These are phyloP conservation scores for Tinea pellionella DNA, from an alignment of 2,888 invertebrate species.

Conservation along the genomic window DNA sequence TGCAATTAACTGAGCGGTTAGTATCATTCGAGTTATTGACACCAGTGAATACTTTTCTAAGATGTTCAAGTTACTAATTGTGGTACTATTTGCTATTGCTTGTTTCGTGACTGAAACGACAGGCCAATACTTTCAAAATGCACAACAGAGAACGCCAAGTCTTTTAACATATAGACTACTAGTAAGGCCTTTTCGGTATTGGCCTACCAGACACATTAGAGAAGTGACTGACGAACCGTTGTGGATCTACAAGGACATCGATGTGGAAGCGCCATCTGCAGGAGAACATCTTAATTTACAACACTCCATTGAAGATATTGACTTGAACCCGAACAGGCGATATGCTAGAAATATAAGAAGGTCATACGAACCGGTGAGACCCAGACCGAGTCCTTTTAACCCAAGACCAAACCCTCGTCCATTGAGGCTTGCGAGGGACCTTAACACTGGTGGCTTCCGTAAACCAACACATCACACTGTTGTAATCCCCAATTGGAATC, in stretches of 20 bases:
- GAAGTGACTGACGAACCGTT: background rate
- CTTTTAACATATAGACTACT: background rate
- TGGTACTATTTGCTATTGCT: background rate
- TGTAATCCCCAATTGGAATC: conserved; percentile 35
- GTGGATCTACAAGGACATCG: background rate
- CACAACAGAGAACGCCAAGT: background rate
- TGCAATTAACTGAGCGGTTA: background rate
- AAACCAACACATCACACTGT: conserved; percentile 29
- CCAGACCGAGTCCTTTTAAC: conserved; percentile 19
- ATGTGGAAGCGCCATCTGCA: conserved; percentile 19
- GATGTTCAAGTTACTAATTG: background rate
- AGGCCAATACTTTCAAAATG: background rate
- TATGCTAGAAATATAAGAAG: conserved; percentile 18
- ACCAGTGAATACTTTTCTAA: background rate
- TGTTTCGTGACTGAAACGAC: background rate
- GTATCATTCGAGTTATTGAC: background rate
- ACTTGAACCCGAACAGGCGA: conserved; percentile 22
- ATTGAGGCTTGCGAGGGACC: background rate
- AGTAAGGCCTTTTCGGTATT: background rate
- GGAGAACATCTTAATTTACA: conserved; percentile 26
- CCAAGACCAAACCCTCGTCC: conserved; percentile 15
- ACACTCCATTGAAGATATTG: conserved; percentile 26
- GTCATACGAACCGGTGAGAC: conserved; percentile 9
- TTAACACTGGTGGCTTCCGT: conserved; percentile 2
- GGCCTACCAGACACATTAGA: background rate